Evolutionary conservation across 2,113 vertebrate species (phyloP), one percentile per base, ranked within the genome.

Genomic region (Boleophthalmus pectinirostris): DNA sequence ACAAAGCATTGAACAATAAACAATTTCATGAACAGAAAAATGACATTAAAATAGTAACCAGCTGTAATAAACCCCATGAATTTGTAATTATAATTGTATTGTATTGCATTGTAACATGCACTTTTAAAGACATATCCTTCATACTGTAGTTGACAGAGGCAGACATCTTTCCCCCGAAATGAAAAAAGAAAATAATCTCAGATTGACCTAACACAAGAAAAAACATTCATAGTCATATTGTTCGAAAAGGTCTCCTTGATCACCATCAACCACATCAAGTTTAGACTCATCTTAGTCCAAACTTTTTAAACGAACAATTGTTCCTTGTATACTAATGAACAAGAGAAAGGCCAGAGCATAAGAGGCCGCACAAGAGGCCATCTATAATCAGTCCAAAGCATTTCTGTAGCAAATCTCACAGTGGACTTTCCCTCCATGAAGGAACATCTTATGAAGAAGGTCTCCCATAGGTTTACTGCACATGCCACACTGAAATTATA

Each of bases 381-480:
- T 13, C 4, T 14, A 61, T 69, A 64, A 86, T 87, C 88, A 92
- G 87, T 94, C 94, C 66, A 94, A 87, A 64, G 93, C 83, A 5
- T 91, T 95, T 81, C 90, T 77, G 8, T 97, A 97, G 89, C 96
- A 97, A 83, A 76, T 93, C 85, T 96, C 94, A 1, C 96, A 97
- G 89, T 97, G 95, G 79, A 97, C 94, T 9, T 90, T 94, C 73
- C 94, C 93, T 2, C 87, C 82, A 23, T 96, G 95, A 79, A 96
- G 91, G 90, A 94, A 97, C 91, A 96, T 95, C 69, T 89, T 94
- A 85, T 92, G 74, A 63, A 96, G 86, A 10, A 96, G 91, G 67
- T 97, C 94, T 85, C 96, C 96, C 95, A 97, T 96, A 0, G 93
- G 93, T 81, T 92, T 95, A 69, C 91, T 88, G 76, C 96, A 97